These are phyloP conservation scores for Poecilobothrus nobilitatus DNA, from an alignment of 2,888 invertebrate species.

Conservation along the genomic window DNA sequence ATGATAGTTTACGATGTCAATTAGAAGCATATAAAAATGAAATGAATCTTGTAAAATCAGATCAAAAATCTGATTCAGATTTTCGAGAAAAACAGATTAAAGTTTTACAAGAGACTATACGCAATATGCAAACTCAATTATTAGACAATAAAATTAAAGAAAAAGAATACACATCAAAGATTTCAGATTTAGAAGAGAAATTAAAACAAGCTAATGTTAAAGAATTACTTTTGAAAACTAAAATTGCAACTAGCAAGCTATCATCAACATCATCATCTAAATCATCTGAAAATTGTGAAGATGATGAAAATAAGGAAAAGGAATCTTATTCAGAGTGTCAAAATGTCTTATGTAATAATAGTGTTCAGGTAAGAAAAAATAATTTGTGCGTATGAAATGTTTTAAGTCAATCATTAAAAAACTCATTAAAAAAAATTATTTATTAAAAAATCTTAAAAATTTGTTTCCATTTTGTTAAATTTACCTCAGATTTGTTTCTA, in stretches of 20 bases:
- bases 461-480: too few species aligned
- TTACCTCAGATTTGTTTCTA: too few species aligned
- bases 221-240: constrained; percentile 42
- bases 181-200: constrained; percentile 38
- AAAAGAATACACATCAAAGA: constrained; percentile 36
- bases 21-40: constrained; percentile 91
- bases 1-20: constrained; percentile 82
- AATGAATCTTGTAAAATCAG: constrained; percentile 76
- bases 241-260: constrained; percentile 32
- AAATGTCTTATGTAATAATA: background rate
- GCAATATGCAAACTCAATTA: constrained; percentile 43
- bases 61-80: constrained; percentile 67
- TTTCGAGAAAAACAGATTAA: constrained; percentile 79
- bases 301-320: constrained; percentile 26
- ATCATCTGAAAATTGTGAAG: constrained; percentile 30
- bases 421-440: too few species aligned
- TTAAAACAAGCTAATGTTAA: constrained; percentile 42
- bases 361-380: constrained; percentile 15
- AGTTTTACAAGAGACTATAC: constrained; percentile 44
- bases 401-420: too few species aligned
- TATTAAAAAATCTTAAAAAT: too few species aligned
- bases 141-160: constrained; percentile 41
- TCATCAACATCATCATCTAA: constrained; percentile 4
- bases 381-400: too few species aligned
- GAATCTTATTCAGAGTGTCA: constrained; percentile 8